Conservation (phyloP, 2,113 vertebrate genomes). For the Nettapus auritus region DNA sequence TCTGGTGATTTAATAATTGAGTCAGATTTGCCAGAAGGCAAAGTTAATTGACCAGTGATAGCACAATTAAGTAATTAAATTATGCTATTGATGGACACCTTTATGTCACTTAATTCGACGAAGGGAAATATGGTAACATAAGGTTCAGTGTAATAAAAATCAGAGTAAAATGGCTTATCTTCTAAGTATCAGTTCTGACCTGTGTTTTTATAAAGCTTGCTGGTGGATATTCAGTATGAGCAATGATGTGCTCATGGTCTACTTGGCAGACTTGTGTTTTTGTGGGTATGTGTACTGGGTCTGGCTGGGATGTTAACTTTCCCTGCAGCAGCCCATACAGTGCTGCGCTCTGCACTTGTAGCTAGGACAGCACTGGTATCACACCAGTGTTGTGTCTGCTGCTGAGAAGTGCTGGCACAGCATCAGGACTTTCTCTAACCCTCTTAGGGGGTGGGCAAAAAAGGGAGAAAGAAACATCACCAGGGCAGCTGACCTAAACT, state of each 20-base stretch:
- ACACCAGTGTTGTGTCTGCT: no score
- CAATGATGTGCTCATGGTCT: rapidly evolving
- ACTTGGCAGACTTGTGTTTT: rapidly evolving
- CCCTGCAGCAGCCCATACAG: no score
- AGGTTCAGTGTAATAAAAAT: neutral
- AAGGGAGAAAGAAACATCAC: no score
- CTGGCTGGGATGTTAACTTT: no score
- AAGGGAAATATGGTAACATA: neutral
- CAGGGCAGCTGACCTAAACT: no score
- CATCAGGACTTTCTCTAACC: no score
- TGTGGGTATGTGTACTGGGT: neutral
- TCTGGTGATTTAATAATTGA: neutral
- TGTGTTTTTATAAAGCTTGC: neutral
- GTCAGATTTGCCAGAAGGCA: neutral
- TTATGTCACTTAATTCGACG: neutral
- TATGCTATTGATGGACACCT: neutral
- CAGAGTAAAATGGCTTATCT: neutral
- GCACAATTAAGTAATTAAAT: neutral
- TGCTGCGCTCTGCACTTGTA: no score
- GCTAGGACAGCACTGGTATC: no score
- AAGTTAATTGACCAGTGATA: neutral
- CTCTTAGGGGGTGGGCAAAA: no score
- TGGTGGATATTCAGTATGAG: neutral
- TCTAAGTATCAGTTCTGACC: neutral
- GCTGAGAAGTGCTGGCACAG: no score